A percentile compares a stretch with the other conserved stretches of the same genome.
Conservation (phyloP, 2,888 invertebrate genomes). For the Andrena chrysosceles region DNA sequence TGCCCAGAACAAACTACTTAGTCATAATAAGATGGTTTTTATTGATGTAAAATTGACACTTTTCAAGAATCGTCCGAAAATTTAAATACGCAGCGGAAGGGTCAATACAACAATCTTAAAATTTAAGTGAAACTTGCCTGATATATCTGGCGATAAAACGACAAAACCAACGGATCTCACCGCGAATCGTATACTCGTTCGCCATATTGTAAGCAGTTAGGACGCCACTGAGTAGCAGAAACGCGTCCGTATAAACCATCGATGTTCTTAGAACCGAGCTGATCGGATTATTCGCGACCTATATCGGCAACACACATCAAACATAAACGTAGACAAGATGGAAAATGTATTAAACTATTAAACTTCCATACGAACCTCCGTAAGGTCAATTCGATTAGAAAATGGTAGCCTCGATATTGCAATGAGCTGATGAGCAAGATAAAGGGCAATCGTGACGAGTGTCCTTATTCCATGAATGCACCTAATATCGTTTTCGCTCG, state of each 20-base stretch:
- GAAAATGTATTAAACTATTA: neutral
- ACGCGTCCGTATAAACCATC: constrained; percentile 89
- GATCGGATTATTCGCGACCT: constrained; percentile 87
- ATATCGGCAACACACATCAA: constrained; percentile 67
- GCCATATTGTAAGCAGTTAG: constrained; percentile 88
- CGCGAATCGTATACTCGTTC: constrained; percentile 86
- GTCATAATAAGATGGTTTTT: no score
- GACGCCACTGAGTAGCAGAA: constrained; percentile 89
- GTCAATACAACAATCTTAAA: no score
- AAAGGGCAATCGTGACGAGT: constrained; percentile 88
- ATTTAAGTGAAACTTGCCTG: constrained; percentile 84
- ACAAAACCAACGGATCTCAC: constrained; percentile 87
- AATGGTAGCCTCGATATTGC: constrained; percentile 88
- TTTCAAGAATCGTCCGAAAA: no score
- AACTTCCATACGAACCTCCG: constrained; percentile 85
- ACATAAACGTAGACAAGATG: neutral
- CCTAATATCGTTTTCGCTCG: constrained; percentile 86
- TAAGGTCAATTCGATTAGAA: constrained; percentile 87
- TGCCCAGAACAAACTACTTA: no score
- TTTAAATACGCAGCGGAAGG: no score
- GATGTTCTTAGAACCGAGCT: constrained; percentile 88
- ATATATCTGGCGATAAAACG: constrained; percentile 87
- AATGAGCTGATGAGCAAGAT: constrained; percentile 89
- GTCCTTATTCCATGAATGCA: constrained; percentile 91
- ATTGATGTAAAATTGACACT: no score